Evolutionary conservation across 2,888 invertebrate genomes (phyloP), one percentile per base, ranked within the genome.

Genomic region (Augochlorella aurata): DNA sequence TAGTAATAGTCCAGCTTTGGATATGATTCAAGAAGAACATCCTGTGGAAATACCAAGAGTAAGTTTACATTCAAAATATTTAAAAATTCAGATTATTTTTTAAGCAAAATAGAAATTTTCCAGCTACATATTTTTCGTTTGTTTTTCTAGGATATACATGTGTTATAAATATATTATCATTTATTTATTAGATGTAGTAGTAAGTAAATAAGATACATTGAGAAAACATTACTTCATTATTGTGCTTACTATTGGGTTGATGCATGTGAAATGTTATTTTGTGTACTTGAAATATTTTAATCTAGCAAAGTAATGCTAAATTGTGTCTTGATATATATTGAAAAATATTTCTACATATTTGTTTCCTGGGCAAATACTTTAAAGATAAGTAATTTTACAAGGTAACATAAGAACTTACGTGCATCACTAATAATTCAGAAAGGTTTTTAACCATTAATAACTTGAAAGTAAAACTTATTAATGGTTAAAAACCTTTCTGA

Each of bases 11-110:
- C 96, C 96, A 0, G 95, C 95, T 7, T 92, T 97, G 77, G 97
- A 97, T 90, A 97, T 97, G 95, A 97, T 97, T 69, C 97, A 96
- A 92, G 96, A 96, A 91, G 96, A 96, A 91, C 96, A 96, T 84
- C 95, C 96, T 70, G 92, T 93, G 21, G 93, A 93, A 79, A 88
- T 93, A 83, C 87, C 91, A 75, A 91, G 93, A 90, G 93, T 93
- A 88, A 88, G 88, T 88, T 2, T 74, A 45, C 44, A 21, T 24
- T 50, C 2, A n/a, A 61, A 8, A n/a, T 1, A 58, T 54, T 44
- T n/a, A 24, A 52, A 44, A 49, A n/a, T 61, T 77, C 2, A 14
- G 63, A 38, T 72, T 73, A 49, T 24, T 79, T 49, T 68, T 29
- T n/a, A 50, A 58, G 24, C 2, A 7, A 68, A 18, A 18, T 68